Base-by-base conservation (phyloP, 1,140 invertebrate genomes). In the Colletes gigas region DNA sequence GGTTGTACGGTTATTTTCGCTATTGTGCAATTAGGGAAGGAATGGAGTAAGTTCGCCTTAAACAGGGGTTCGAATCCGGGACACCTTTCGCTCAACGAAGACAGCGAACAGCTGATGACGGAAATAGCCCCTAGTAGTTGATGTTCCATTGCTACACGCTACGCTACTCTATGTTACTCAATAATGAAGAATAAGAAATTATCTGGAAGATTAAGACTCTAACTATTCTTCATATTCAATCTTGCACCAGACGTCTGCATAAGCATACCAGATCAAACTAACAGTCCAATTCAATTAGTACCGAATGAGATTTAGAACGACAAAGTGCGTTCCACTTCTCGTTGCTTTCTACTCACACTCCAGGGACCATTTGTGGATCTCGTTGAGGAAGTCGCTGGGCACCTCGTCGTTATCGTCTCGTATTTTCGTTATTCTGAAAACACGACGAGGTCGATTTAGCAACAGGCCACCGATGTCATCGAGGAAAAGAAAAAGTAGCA, bases 341-440 rank as follows among this genome's bases (percentile, higher is more conserved):
- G 12, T 17, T 39, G 60, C 14, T 60, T 62, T 39, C 50, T 87
- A 95, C 96, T 96, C 94, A 98, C 97, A 97, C 95, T 98, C 97
- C 50, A 98, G 93, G 3, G 97, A 96, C 96, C 97, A 97, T 94
- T 97, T 97, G 90, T 98, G 97, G 57, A 98, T 95, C 93, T 97
- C 97, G 78, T 95, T 96, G 62, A 97, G 93, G 93, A 97, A 97
- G 90, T 97, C 94, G 19, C 94, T 94, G 17, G 97, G 97, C 81
- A 97, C 92, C 88, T 97, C 96, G 54, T 94, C 91, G 66, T 95
- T 94, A 65, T 94, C 90, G 89, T 97, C 94, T 75, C 95, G 93
- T 90, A 97, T 95, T 81, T 93, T 92, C 79, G 96, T 94, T 88
- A 97, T 96, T 89, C 97, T 97, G 91, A 67, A 95, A 94, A 79